A percentile compares a stretch with the other conserved stretches of the same genome.
Evolutionary conservation across 2,888 invertebrate genomes (phyloP).

Genomic region (Venusia cambrica): DNA sequence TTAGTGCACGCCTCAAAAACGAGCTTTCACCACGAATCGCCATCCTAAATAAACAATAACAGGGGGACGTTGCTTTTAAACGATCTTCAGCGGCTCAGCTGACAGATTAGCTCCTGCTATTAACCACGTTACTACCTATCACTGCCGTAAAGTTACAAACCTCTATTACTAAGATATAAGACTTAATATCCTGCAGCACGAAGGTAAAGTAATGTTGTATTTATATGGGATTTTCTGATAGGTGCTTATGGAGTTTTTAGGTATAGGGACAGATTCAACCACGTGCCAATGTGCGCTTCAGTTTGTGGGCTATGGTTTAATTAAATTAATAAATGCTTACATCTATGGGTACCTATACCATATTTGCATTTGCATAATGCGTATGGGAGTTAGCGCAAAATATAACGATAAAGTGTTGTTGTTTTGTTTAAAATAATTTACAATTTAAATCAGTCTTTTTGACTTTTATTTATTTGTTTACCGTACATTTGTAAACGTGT

Average conservation of each 20-base stretch:
- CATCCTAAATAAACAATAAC: conserved; percentile 80
- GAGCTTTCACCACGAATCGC: conserved; percentile 69
- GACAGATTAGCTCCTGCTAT: conserved; percentile 74
- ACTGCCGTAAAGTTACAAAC: conserved; percentile 14
- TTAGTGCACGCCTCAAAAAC: conserved; percentile 75
- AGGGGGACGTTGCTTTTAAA: conserved; percentile 74
- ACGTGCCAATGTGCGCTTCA: conserved; percentile 63
- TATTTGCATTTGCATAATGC: conserved; percentile 30
- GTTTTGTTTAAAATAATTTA: too few relatives aligned
- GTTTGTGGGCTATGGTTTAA: conserved; percentile 38
- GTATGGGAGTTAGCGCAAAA: conserved; percentile 5
- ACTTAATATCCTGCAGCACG: conserved; percentile 27
- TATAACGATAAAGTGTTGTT: background rate
- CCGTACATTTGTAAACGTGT: too few relatives aligned
- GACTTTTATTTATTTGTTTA: too few relatives aligned
- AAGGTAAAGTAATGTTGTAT: conserved; percentile 30
- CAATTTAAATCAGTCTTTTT: too few relatives aligned
- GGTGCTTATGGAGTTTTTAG: conserved; percentile 72
- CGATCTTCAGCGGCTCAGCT: conserved; percentile 76
- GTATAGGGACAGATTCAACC: conserved; percentile 61
- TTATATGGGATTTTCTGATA: conserved; percentile 63
- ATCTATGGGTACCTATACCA: too few relatives aligned
- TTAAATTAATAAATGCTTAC: conserved; percentile 36
- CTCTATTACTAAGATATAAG: conserved; percentile 28
- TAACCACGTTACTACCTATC: conserved; percentile 44